phyloP scores from a whole-genome alignment of 2,888 invertebrate species.

The Blastobasis lacticolella region DNA sequence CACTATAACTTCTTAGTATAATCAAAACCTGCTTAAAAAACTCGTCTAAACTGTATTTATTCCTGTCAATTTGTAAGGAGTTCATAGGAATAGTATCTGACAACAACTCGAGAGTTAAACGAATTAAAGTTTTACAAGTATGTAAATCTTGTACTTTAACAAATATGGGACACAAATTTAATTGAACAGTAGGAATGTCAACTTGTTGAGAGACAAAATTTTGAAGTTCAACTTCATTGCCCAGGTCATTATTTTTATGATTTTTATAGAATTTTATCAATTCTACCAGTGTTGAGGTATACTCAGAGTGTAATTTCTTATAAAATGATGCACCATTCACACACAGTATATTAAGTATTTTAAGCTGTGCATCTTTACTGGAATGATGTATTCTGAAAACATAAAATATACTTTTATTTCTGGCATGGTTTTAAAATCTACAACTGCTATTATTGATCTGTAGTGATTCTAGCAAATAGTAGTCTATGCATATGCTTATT shows the following conservation, averaged over 20 bases:
- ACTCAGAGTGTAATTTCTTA: conserved; percentile 61
- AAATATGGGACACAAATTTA: conserved; percentile 56
- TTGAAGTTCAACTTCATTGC: conserved; percentile 34
- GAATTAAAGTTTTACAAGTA: conserved; percentile 47
- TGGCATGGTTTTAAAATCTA: no score
- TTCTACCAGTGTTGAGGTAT: conserved; percentile 50
- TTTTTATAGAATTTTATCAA: conserved; percentile 58
- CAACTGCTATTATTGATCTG: no score
- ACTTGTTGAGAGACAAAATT: conserved; percentile 61
- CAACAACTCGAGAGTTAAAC: conserved; percentile 45
- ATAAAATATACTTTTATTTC: no score
- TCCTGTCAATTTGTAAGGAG: conserved; percentile 35
- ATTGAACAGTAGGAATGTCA: conserved; percentile 43
- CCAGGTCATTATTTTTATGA: conserved; percentile 14
- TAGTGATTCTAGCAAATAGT: no score
- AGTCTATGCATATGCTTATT: no score
- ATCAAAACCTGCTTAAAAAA: conserved; percentile 34
- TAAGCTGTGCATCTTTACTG: conserved; percentile 72
- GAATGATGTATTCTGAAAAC: conserved; percentile 63
- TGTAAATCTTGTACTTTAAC: conserved; percentile 43
- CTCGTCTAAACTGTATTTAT: conserved; percentile 24
- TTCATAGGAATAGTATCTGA: conserved; percentile 47
- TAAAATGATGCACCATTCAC: conserved; percentile 67
- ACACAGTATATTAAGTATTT: conserved; percentile 68
- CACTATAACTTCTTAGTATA: conserved; percentile 46